Base-by-base conservation (phyloP, 2,888 invertebrate genomes). In the Acronicta leporina region DNA sequence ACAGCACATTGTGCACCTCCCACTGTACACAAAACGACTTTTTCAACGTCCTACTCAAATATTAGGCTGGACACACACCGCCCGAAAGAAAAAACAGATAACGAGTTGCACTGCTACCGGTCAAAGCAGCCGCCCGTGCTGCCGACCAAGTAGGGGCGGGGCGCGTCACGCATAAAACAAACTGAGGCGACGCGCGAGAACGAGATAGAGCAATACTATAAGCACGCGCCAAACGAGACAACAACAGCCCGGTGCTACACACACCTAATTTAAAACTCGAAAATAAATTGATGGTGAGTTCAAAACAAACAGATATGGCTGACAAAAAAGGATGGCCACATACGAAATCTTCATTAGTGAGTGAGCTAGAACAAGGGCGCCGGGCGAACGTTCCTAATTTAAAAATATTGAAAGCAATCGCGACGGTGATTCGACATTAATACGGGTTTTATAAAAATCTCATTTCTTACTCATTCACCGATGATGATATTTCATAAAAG, bases 111-210 rank as follows among this genome's bases (percentile, higher is more conserved):
- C 78, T 84, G 92, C 93, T 94, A 94, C 94, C 91, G 94, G 92
- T 89, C 93, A 92, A 93, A 94, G 92, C 77, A 50, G 61, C 77
- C 83, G 80, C 77, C 88, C 88, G 88, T 85, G 89, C 87, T 84
- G 90, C 88, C 88, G 70, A 79, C 85, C 85, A 68, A 77, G 83
- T 82, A 79, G 77, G 91, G 94, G 94, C 94, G 94, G 85, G 91
- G 90, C 93, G 81, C 91, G 92, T 94, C 93, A 93, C 93, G 93
- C 92, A 88, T 91, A 87, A 94, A 94, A 94, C 94, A 94, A 93
- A 94, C 92, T 89, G 53, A 81, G 83, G 87, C 87, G 88, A 88
- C 81, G 83, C 82, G 87, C 49, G 81, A 76, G 86, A 92, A 80
- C 83, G 85, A 83, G 88, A 92, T 81, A 74, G 77, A 68, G 65